phyloP scores from a whole-genome alignment of 2,888 invertebrate genomes.

The Tachina grossa region DNA sequence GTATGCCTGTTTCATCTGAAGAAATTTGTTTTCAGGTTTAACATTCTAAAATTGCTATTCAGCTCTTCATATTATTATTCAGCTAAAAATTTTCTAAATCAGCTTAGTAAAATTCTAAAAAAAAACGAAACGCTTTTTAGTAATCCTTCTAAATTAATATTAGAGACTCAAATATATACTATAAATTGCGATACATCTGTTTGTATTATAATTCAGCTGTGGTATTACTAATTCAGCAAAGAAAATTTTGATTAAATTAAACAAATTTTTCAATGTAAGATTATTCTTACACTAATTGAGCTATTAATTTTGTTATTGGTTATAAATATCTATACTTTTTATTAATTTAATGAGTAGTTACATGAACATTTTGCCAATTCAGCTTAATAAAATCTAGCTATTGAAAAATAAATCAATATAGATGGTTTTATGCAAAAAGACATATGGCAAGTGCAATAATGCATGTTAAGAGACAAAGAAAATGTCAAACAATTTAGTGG shows the following conservation, averaged over 20 bases:
- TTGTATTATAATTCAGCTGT: neutral
- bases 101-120: no score
- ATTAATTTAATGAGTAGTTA: no score
- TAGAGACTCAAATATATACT: no score
- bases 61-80: neutral
- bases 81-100: neutral
- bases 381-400: neutral
- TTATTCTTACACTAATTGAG: neutral
- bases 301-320: neutral
- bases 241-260: no score
- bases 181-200: no score
- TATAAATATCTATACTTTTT: no score
- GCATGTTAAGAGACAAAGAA: neutral
- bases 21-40: no score
- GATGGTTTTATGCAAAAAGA: neutral
- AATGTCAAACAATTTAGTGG: constrained; percentile 5
- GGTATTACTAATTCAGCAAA: neutral
- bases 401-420: constrained; percentile 9
- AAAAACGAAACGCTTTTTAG: no score
- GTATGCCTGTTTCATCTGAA: neutral
- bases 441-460: neutral
- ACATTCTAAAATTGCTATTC: no score
- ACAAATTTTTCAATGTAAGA: no score
- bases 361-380: neutral
- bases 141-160: no score